Evolutionary conservation across 2,113 vertebrate genomes (phyloP), one percentile per base, ranked within the genome.

Genomic region (Syngnathus typhle): DNA sequence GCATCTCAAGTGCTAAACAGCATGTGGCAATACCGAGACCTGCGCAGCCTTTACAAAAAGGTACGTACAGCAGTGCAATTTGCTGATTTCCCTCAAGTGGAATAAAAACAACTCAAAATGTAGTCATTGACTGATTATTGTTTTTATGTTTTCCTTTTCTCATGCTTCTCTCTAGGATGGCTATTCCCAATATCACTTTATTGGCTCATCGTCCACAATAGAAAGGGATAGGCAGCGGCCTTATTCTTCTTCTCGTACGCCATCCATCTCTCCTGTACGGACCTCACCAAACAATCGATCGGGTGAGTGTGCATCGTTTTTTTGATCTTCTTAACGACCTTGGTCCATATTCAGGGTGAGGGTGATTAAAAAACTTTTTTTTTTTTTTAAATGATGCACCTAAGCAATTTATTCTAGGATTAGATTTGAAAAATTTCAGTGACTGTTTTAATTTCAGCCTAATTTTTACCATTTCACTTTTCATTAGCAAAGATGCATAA

Each of bases 21-120:
- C 87, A 98, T 99, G 96, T 99, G 97, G 97, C 97, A 99, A 84
- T 99, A 99, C 90, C 93, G 96, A 85, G 97, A 99, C 85, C 93
- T 99, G 75, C 95, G 96, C 88, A 98, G 95, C 91, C 95, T 99
- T 82, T 99, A 99, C 92, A 99, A 98, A 77, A 99, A 99, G 97
- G 97, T 98, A 93, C 4, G 19, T 11, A 37, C 27, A 32, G 16
- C 4, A 2, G 18, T 37, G 11, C 5, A 8, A 23, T 38, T 49
- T n/a, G 3, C 9, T 11, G 13, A 8, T 6, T 41, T 5, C 27
- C 23, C 65, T 63, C 63, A 11, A 43, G 37, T 12, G 44, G 23
- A 9, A 32, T n/a, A 44, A 68, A 27, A 59, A 5, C 18, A 0
- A 4, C 38, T 0, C 27, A 1, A 37, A 43, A 7, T 12, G 61